Evolutionary conservation across 2,113 vertebrate species (phyloP), one percentile per base, ranked within the genome.

Genomic region (Zingel zingel): DNA sequence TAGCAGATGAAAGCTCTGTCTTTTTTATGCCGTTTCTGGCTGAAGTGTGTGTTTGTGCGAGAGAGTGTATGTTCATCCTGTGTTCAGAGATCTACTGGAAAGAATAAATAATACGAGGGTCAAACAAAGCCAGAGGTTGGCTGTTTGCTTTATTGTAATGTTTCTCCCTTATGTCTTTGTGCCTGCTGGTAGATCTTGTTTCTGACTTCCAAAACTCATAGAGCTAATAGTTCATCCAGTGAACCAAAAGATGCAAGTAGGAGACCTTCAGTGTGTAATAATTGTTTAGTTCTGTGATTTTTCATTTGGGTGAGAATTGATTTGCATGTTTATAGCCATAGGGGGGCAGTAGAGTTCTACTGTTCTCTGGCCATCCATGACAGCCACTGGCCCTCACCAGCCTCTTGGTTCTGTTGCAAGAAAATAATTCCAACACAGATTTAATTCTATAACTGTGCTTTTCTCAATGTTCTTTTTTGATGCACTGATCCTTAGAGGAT

Each of bases 301-400:
- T 62, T 45, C 8, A 65, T 56, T 66, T 65, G 6, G 59, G 36
- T 25, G 7, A 51, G 16, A 43, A 33, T 65, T 45, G 43, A 33
- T 78, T 51, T 86, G 45, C 56, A 66, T 71, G 53, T 59, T 51
- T 15, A 33, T 72, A 48, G 54, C 88, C 94, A 95, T 23, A 72
- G 47, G 95, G 84, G 93, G 93, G 93, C 93, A 95, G 90, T 91
- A 89, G 91, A 93, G 91, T 75, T 86, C 86, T 75, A 87, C 78
- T 5, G 6, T n/a, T 82, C n/a, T 39, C 3, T 78, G 51, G 70
- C 56, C 67, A 63, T 16, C 16, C 53, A 12, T 45, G 33, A 16
- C 27, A 62, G 19, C 59, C 11, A 16, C 23, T n/a, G 33, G 43
- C 25, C 13, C 63, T 54, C 45, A 23, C 13, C 23, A 65, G 39